These are phyloP conservation scores for Parotocinclus haroldoi DNA, from an alignment of 2,797 vertebrate species.

Conservation along the genomic window DNA sequence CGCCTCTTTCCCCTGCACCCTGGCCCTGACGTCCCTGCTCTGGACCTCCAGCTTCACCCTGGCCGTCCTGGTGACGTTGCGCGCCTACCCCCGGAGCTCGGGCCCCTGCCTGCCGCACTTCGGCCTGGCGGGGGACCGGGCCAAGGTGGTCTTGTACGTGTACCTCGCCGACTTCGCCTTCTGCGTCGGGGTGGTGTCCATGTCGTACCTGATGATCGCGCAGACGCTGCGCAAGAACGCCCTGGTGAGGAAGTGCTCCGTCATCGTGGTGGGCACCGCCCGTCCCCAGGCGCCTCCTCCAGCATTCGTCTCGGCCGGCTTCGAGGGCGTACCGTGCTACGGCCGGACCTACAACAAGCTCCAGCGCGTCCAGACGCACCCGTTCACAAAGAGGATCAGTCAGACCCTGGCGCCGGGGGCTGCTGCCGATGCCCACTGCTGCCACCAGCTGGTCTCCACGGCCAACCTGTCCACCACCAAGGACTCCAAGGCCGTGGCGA, in stretches of 20 bases:
- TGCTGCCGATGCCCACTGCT: slow-evolving; percentile 70
- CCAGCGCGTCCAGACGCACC: slow-evolving; percentile 75
- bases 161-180: slow-evolving; percentile 90
- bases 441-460: slow-evolving; percentile 82
- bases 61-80: slow-evolving; percentile 83
- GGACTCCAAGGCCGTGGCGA: slow-evolving; percentile 89
- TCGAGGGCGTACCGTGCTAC: slow-evolving; percentile 77
- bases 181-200: slow-evolving; percentile 85
- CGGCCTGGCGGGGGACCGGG: slow-evolving; percentile 71
- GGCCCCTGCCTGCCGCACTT: slow-evolving; percentile 89
- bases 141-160: slow-evolving; percentile 80
- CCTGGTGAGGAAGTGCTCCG: slow-evolving; percentile 78
- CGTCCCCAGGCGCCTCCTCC: slow-evolving; percentile 66
- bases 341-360: slow-evolving; percentile 87
- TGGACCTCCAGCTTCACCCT: slow-evolving; percentile 94
- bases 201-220: slow-evolving; percentile 91
- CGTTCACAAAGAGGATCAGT: slow-evolving; percentile 65
- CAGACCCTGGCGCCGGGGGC: slow-evolving; percentile 64
- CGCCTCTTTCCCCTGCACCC: slow-evolving; percentile 83
- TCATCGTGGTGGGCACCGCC: slow-evolving; percentile 73
- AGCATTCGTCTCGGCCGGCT: slow-evolving; percentile 69
- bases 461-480: slow-evolving; percentile 87
- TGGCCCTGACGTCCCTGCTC: slow-evolving; percentile 84
- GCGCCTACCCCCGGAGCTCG: slow-evolving; percentile 72
- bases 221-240: slow-evolving; percentile 85